Evolutionary conservation across 2,113 vertebrate species (phyloP).

Genomic region (Phalacrocorax pelagicus): DNA sequence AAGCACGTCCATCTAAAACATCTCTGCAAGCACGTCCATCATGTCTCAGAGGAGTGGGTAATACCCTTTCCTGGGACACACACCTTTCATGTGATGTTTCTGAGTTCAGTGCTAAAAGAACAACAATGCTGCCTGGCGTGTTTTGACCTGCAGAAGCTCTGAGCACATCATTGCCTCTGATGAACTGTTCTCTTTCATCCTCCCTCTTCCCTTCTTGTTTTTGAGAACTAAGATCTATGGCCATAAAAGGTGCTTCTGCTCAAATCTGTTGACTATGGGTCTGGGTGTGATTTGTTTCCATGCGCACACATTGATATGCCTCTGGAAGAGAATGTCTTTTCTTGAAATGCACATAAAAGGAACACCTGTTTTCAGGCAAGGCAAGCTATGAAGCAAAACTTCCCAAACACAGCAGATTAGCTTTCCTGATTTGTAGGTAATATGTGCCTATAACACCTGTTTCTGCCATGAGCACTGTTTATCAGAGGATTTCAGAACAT

Average conservation of each 20-base stretch:
- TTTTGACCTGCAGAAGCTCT: background rate
- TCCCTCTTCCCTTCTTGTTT: background rate
- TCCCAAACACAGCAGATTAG: background rate
- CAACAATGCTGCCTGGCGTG: background rate
- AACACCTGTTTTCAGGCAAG: background rate
- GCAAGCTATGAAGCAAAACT: background rate
- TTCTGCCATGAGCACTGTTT: background rate
- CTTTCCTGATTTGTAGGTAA: background rate
- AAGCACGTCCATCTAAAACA: background rate
- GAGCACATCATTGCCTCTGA: background rate
- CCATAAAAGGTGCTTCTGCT: background rate
- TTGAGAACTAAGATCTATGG: background rate
- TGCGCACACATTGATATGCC: background rate
- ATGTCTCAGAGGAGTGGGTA: background rate
- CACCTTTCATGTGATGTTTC: slow-evolving; percentile 21
- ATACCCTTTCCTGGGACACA: background rate
- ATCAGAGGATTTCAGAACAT: background rate
- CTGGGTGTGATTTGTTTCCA: background rate
- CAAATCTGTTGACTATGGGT: background rate
- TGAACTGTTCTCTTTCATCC: background rate
- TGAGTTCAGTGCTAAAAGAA: background rate
- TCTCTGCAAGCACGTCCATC: background rate
- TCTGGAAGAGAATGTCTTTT: background rate
- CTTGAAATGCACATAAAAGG: background rate
- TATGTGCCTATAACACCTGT: accelerated